These are phyloP conservation scores for Glandiceps talaboti DNA, from an alignment of 53 echinoderm and acorn worm species.

Conservation along the genomic window DNA sequence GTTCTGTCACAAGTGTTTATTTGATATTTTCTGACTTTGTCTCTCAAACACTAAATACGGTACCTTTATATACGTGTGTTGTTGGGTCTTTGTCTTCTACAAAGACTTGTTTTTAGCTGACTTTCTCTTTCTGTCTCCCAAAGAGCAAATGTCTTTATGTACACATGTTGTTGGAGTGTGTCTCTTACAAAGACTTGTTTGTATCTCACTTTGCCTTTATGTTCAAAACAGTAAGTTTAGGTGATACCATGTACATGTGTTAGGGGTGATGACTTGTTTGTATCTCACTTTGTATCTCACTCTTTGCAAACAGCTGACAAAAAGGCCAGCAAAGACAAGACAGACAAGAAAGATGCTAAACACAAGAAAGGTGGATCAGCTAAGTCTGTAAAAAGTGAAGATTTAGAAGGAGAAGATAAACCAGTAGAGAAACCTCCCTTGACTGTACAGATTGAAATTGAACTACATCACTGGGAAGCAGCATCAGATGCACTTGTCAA, in stretches of 20 bases:
- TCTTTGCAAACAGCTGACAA: slow-evolving; percentile 19
- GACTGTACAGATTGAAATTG: slow-evolving; percentile 36
- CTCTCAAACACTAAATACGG: no score
- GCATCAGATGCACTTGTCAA: slow-evolving; percentile 82
- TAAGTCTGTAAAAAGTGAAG: slow-evolving; percentile 36
- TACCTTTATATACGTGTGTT: no score
- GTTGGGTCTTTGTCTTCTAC: no score
- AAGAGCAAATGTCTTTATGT: no score
- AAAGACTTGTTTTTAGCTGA: no score
- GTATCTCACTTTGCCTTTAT: slow-evolving; percentile 1
- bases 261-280: no score
- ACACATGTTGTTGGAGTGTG: background rate
- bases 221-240: no score
- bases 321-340: slow-evolving; percentile 49
- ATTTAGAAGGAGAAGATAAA: slow-evolving; percentile 33
- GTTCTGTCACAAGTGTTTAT: no score
- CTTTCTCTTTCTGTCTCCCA: no score
- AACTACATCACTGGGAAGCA: slow-evolving; percentile 76
- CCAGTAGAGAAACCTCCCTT: slow-evolving; percentile 52
- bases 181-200: background rate
- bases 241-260: no score
- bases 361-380: slow-evolving; percentile 37
- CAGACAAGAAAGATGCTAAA: slow-evolving; percentile 66
- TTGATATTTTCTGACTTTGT: no score
- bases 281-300: no score